A percentile compares a stretch with the other conserved stretches of the same genome.
Evolutionary conservation across 2,113 vertebrate genomes (phyloP).

Genomic region (Paramisgurnus dabryanus): DNA sequence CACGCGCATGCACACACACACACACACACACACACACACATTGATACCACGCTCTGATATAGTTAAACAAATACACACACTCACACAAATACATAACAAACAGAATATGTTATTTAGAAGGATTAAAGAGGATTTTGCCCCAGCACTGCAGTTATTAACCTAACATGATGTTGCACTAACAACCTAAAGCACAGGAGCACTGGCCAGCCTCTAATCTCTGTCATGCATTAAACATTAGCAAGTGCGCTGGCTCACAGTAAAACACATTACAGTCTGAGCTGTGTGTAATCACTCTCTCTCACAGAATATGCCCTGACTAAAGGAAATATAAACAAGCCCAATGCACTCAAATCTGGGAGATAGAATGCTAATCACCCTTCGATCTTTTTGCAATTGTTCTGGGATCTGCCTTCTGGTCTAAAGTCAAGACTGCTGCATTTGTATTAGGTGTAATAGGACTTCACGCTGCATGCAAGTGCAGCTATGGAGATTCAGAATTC

Average conservation of each 20-base stretch:
- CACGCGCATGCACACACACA: neutral
- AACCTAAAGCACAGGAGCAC: constrained; percentile 8
- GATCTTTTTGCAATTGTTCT: neutral
- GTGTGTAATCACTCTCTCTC: constrained; percentile 21
- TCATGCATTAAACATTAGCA: constrained; percentile 34
- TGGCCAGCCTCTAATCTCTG: constrained; percentile 15
- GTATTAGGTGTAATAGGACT: neutral
- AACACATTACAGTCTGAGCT: constrained; percentile 22
- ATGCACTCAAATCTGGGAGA: constrained; percentile 1
- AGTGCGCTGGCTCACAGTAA: neutral
- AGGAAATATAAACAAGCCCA: constrained; percentile 20
- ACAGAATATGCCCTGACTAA: constrained; percentile 19
- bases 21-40: neutral
- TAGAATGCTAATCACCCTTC: neutral
- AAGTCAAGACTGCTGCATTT: neutral
- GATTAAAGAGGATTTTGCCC: neutral
- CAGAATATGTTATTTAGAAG: constrained; percentile 21
- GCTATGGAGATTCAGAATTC: no score
- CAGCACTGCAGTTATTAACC: constrained; percentile 24
- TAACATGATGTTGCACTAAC: constrained; percentile 23
- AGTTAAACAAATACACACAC: neutral
- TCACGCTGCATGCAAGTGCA: no score
- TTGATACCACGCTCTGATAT: neutral
- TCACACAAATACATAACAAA: neutral
- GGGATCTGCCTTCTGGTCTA: neutral